Evolutionary conservation across 2,113 vertebrate species (phyloP), one percentile per base, ranked within the genome.

Genomic region (Cryptomyrus ogoouensis): DNA sequence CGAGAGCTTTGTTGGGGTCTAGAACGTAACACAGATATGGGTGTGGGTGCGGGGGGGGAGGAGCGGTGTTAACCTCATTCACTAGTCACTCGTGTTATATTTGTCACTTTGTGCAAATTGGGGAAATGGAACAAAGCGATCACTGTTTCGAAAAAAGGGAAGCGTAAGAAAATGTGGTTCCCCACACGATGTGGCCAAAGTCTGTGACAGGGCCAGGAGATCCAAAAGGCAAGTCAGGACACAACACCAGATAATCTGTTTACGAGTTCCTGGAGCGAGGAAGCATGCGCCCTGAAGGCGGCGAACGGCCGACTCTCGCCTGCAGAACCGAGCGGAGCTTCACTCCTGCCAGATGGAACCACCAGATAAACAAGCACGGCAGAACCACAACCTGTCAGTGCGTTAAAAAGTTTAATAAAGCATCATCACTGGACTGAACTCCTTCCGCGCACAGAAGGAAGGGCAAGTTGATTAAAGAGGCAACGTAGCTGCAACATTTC

Each of bases 1-100:
- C 88, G 15, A 42, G 47, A 21, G 12, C 50, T 91, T 91, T 90
- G 90, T 56, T 88, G 90, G 66, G 52, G 87, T 89, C 89, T 89
- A 90, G 85, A 83, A 89, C 85, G 56, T 56, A 91, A 87, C 90
- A 89, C 62, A 83, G 77, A 44, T 70, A 83, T 6, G 35, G 77
- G 77, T 0, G 56, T 62, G 56, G 56, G 56, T 24, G 17, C 52
- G 5, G 56, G 56, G 56, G 56, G 24, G 56, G 56, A n/a, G 77
- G 39, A 39, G 77, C 19, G 7, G 42, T 24, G 19, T 83, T 70
- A 80, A 42, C 35, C 74, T 35, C 9, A 4, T 47, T 44, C 39
- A 84, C 44, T 24, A 84, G 19, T 84, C 19, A 84, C 9, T n/a
- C 2, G 1, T 1, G 83, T 24, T 83, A 44, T 7, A 44, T 83